phyloP scores from a whole-genome alignment of 1,140 invertebrate genomes.

The Hirudo medicinalis region DNA sequence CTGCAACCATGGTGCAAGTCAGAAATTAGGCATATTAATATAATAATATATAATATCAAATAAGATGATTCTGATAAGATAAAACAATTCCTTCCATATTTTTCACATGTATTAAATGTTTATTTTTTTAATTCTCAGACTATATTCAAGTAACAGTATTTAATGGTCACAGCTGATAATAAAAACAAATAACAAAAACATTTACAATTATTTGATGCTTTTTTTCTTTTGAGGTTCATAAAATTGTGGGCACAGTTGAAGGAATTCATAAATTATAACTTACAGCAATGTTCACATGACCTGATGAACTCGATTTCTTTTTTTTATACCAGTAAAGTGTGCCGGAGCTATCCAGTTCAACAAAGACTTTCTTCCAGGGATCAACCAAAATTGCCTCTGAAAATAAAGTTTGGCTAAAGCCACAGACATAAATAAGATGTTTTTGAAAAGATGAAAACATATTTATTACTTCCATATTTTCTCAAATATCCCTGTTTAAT shows the following conservation, averaged over 20 bases:
- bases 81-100: neutral
- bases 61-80: neutral
- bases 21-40: neutral
- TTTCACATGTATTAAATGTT: neutral
- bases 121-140: neutral
- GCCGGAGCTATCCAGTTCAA: constrained; percentile 9
- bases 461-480: too few species aligned
- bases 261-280: neutral
- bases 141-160: neutral
- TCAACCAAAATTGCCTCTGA: constrained; percentile 19
- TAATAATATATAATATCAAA: neutral
- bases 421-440: too few species aligned
- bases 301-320: constrained; percentile 4
- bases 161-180: neutral
- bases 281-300: constrained; percentile 8
- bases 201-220: neutral
- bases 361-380: constrained; percentile 17
- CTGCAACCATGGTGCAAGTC: constrained; percentile 1
- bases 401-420: neutral
- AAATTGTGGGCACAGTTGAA: neutral
- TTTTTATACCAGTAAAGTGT: constrained; percentile 17
- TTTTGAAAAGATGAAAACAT: too few species aligned
- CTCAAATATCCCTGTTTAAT: too few species aligned
- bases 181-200: neutral
- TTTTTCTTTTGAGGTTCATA: neutral